These are phyloP conservation scores for Nezara viridula DNA, from an alignment of 2,888 invertebrate genomes.

Conservation along the genomic window DNA sequence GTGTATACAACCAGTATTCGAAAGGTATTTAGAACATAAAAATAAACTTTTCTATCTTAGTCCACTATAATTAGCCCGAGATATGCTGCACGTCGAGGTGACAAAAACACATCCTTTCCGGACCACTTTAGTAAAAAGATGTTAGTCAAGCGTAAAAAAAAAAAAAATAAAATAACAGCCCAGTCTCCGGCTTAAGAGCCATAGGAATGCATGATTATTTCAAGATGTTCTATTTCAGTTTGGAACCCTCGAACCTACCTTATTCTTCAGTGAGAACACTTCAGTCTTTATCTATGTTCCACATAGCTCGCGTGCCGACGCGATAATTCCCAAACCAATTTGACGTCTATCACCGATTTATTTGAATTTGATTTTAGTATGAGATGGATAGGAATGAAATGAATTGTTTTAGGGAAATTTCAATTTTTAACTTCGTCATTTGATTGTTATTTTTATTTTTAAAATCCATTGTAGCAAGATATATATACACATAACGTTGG, in stretches of 20 bases:
- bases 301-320: slow-evolving; percentile 16
- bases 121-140: not conserved
- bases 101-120: slow-evolving; percentile 22
- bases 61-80: not conserved
- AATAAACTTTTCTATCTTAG: not conserved
- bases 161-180: not conserved
- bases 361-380: not conserved
- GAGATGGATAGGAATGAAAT: not conserved
- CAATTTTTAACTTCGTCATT: not conserved
- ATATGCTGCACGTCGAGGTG: slow-evolving; percentile 14
- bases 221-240: slow-evolving; percentile 46
- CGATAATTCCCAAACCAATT: slow-evolving; percentile 2
- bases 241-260: slow-evolving; percentile 12
- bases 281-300: slow-evolving; percentile 14
- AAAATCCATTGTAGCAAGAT: not conserved
- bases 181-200: not conserved
- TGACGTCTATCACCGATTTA: not conserved
- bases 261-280: not conserved
- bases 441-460: not conserved
- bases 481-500: not conserved
- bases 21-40: slow-evolving; percentile 27
- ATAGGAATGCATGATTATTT: slow-evolving; percentile 36
- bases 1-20: not conserved
- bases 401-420: not conserved
- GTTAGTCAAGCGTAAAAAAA: not conserved